phyloP scores from a whole-genome alignment of 2,113 vertebrate genomes.

The Athene noctua region DNA sequence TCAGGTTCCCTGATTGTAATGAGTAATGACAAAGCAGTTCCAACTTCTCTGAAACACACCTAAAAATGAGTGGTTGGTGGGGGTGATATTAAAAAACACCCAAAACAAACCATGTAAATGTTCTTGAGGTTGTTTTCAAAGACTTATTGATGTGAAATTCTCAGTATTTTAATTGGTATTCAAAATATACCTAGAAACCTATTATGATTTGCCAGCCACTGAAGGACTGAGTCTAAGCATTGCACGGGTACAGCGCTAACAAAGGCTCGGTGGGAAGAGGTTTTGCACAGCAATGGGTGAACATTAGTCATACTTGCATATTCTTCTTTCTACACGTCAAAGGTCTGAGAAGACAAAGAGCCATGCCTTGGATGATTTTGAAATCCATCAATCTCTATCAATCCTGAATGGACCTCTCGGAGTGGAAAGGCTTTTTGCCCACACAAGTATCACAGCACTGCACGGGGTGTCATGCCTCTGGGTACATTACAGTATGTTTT shows the following conservation, averaged over 20 bases:
- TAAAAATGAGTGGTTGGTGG: not conserved
- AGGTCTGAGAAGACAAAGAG: slow-evolving; percentile 15
- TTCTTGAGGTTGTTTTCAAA: not conserved
- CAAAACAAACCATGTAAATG: not conserved
- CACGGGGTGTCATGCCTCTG: accelerated
- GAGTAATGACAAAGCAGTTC: not conserved
- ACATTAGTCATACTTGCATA: slow-evolving; percentile 17
- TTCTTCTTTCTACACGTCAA: not conserved
- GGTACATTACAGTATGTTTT: not conserved
- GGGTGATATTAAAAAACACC: not conserved
- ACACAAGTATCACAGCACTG: not conserved
- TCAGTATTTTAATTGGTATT: not conserved
- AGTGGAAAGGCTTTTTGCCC: slow-evolving; percentile 5
- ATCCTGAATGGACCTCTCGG: not conserved
- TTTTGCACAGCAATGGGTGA: not conserved
- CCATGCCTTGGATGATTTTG: not conserved
- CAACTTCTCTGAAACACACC: not conserved
- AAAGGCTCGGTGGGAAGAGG: slow-evolving; percentile 20
- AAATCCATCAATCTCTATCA: not conserved
- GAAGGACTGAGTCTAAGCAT: not conserved
- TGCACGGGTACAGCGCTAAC: not conserved
- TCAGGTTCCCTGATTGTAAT: not conserved
- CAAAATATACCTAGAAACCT: not conserved
- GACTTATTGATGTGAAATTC: not conserved
- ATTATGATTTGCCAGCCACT: not conserved